Conservation (phyloP, 1,140 invertebrate species). For the Plectus sambesii region DNA sequence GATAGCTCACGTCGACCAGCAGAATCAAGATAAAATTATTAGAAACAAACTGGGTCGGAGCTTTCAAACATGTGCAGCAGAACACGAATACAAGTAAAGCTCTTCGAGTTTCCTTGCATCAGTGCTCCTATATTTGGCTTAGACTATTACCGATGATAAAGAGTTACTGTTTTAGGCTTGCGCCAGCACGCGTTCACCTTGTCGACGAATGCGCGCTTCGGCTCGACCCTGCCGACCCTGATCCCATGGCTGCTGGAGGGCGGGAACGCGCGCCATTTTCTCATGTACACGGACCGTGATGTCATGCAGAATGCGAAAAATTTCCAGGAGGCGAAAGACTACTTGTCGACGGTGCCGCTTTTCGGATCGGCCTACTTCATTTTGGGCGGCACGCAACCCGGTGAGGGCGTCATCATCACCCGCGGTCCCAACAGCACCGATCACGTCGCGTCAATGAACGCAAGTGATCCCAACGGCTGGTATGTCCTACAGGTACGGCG, state of each 20-base stretch:
- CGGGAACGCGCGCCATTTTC: slow-evolving; percentile 1
- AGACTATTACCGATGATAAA: too few species aligned
- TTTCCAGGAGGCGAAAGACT: slow-evolving; percentile 10
- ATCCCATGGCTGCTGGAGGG: slow-evolving; percentile 12
- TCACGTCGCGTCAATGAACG: slow-evolving; percentile 12
- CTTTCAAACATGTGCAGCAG: too few species aligned
- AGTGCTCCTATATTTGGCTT: too few species aligned
- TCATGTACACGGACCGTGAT: slow-evolving; percentile 5
- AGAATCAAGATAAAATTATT: too few species aligned
- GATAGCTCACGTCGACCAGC: neutral
- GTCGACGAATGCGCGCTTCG: slow-evolving; percentile 15
- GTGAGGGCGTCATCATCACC: slow-evolving; percentile 17
- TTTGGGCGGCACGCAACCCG: slow-evolving; percentile 6
- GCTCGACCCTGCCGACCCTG: neutral
- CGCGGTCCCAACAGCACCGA: slow-evolving; percentile 14
- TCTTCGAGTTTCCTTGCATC: too few species aligned
- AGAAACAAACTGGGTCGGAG: too few species aligned
- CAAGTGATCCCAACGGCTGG: slow-evolving; percentile 11
- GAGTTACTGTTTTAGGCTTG: too few species aligned
- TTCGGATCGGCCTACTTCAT: slow-evolving; percentile 14
- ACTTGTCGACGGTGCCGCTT: slow-evolving; percentile 4
- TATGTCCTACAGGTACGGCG: slow-evolving; percentile 17
- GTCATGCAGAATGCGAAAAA: neutral
- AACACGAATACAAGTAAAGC: too few species aligned
- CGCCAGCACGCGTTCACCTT: slow-evolving; percentile 12